Conservation (phyloP, 1,140 invertebrate genomes). For the Drosophila micromelanica region DNA sequence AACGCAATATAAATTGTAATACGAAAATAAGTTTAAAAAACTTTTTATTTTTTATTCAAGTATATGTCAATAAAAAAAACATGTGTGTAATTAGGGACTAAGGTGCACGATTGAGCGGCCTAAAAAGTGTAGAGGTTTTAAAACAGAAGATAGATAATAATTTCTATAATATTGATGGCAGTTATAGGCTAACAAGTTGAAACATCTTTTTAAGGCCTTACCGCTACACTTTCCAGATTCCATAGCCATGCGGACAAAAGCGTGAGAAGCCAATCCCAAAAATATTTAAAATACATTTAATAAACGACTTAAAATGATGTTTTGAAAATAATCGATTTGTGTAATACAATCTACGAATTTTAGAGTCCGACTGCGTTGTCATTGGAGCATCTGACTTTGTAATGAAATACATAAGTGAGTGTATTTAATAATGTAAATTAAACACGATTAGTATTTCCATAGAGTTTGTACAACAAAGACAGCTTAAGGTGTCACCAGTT, state of each 20-base stretch:
- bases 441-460: conserved; percentile 33
- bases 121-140: conserved; percentile 47
- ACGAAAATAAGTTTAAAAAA: conserved; percentile 14
- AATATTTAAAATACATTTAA: conserved; percentile 48
- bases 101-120: conserved; percentile 56
- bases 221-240: neutral
- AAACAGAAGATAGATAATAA: conserved; percentile 25
- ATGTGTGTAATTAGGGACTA: conserved; percentile 46
- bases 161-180: conserved; percentile 54
- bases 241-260: neutral
- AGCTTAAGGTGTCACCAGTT: conserved; percentile 54
- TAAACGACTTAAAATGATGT: conserved; percentile 26
- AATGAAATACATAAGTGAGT: conserved; percentile 32
- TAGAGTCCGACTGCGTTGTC: conserved; percentile 54
- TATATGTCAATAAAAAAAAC: conserved; percentile 27
- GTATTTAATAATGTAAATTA: conserved; percentile 34
- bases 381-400: conserved; percentile 55
- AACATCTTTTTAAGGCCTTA: neutral
- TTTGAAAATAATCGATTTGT: conserved; percentile 34
- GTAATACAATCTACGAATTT: conserved; percentile 41
- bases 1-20: conserved; percentile 19
- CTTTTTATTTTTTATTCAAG: conserved; percentile 11
- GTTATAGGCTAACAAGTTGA: conserved; percentile 39
- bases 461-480: conserved; percentile 44
- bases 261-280: conserved; percentile 18